These are phyloP conservation scores for Trachelus troglodyta DNA, from an alignment of 2,888 invertebrate genomes.

Conservation along the genomic window DNA sequence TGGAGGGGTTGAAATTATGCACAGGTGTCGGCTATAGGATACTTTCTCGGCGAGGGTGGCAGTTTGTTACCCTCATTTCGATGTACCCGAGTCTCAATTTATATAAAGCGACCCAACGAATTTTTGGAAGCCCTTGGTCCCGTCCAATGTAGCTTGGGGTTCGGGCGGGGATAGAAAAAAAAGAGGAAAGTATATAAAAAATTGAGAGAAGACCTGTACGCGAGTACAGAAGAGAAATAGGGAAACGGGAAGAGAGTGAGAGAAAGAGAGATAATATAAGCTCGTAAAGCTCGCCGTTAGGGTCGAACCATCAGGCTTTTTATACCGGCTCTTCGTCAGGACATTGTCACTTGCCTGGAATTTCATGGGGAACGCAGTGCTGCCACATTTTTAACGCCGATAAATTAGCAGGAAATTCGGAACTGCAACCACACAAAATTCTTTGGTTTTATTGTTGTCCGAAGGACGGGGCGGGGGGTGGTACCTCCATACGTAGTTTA, in stretches of 20 bases:
- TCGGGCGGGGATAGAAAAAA: too few species aligned
- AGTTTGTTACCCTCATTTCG: slow-evolving; percentile 3
- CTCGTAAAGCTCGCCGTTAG: background rate
- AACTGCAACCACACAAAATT: background rate
- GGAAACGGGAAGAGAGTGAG: too few species aligned
- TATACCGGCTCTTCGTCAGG: background rate
- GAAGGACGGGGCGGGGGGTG: background rate
- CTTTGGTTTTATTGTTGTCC: background rate
- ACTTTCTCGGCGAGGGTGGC: background rate
- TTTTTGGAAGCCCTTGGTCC: slow-evolving; percentile 1
- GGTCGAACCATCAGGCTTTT: background rate
- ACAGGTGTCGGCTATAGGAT: too few species aligned
- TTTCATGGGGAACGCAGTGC: background rate
- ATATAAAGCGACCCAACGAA: background rate
- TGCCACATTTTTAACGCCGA: background rate
- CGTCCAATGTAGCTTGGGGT: too few species aligned
- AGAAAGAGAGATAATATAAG: background rate
- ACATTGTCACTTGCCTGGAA: background rate
- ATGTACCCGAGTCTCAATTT: slow-evolving; percentile 1
- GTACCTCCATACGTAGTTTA: background rate
- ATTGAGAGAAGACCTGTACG: too few species aligned
- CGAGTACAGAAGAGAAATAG: too few species aligned
- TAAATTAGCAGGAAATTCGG: background rate
- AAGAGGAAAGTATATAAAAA: too few species aligned
- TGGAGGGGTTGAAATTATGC: background rate